Conservation (phyloP, 1,140 invertebrate species). For the Drosophila tsacasi region DNA sequence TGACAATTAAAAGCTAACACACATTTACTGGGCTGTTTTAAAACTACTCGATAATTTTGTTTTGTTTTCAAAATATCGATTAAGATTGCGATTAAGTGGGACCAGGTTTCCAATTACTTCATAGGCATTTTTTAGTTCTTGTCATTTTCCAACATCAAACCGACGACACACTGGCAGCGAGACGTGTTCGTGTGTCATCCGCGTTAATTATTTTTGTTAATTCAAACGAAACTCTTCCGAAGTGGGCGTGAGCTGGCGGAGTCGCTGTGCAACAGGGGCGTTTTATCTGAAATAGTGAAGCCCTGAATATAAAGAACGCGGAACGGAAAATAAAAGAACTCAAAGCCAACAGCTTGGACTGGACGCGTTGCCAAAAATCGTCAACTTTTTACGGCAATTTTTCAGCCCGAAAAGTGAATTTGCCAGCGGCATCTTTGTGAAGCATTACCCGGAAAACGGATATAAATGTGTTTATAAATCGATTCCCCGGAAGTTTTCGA, state of each 20-base stretch:
- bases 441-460: constrained; percentile 15
- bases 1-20: no score
- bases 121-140: background rate
- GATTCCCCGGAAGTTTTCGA: constrained; percentile 19
- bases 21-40: background rate
- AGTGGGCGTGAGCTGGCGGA: constrained; percentile 42
- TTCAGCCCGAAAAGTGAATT: constrained; percentile 50
- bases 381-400: constrained; percentile 21
- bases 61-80: background rate
- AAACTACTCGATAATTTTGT: background rate
- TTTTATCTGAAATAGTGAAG: constrained; percentile 9
- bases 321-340: background rate
- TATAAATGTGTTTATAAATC: constrained; percentile 66
- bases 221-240: constrained; percentile 52
- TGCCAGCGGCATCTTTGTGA: constrained; percentile 14
- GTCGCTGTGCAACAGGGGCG: constrained; percentile 11
- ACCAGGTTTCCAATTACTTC: background rate
- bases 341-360: background rate
- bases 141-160: background rate
- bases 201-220: constrained; percentile 72
- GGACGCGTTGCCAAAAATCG: constrained; percentile 33
- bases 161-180: constrained; percentile 34
- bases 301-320: background rate
- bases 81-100: background rate
- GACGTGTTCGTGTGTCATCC: constrained; percentile 69